These are phyloP conservation scores for Episyrphus balteatus DNA, from an alignment of 1,140 invertebrate genomes.

Conservation along the genomic window DNA sequence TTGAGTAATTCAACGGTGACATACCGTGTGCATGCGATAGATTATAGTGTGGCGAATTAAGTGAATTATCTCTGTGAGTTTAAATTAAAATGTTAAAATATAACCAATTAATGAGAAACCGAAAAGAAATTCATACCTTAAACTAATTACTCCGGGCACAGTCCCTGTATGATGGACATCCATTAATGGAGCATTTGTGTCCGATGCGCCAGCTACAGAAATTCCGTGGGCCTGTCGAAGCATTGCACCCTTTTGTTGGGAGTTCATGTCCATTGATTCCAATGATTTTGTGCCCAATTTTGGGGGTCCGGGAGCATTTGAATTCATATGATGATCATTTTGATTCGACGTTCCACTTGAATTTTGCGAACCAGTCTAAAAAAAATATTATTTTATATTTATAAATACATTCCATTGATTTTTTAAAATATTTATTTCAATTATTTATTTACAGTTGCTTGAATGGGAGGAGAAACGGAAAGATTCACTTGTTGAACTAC, in stretches of 20 bases:
- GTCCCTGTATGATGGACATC: slow-evolving; percentile 18
- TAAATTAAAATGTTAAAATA: background rate
- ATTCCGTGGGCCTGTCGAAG: slow-evolving; percentile 5
- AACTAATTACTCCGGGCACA: slow-evolving; percentile 22
- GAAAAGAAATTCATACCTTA: slow-evolving; percentile 15
- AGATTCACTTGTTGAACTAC: background rate
- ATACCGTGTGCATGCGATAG: slow-evolving; percentile 30
- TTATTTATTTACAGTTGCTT: no score
- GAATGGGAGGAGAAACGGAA: background rate
- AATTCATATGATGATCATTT: slow-evolving; percentile 32
- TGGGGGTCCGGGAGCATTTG: slow-evolving; percentile 45
- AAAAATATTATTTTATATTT: no score
- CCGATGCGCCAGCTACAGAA: slow-evolving; percentile 7
- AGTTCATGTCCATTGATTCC: slow-evolving; percentile 5
- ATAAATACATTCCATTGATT: background rate
- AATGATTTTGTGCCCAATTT: slow-evolving; percentile 18
- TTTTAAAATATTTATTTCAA: background rate
- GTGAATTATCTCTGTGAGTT: slow-evolving; percentile 22
- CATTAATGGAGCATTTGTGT: slow-evolving; percentile 5
- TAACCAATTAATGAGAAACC: background rate
- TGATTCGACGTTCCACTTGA: slow-evolving; percentile 17
- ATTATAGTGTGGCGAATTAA: slow-evolving; percentile 32
- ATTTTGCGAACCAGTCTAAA: background rate
- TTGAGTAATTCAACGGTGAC: slow-evolving; percentile 30
- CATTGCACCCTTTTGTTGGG: slow-evolving; percentile 39